Conservation (phyloP, 2,797 vertebrate genomes). For the Miichthys miiuy region DNA sequence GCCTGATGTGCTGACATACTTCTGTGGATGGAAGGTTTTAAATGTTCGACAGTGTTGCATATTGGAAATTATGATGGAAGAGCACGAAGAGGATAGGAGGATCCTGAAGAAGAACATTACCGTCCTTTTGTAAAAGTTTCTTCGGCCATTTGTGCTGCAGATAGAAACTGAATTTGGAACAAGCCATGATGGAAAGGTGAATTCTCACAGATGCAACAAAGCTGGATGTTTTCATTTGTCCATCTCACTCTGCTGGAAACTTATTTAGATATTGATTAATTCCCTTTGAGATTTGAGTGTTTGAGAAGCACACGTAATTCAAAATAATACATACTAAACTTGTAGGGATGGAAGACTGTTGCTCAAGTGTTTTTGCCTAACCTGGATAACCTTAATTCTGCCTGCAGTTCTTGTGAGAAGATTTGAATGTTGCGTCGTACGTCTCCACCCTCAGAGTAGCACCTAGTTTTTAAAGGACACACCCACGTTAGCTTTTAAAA, state of each 20-base stretch:
- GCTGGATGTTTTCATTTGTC: neutral
- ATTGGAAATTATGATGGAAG: neutral
- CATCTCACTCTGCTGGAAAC: neutral
- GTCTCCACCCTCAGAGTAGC: neutral
- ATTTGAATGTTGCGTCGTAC: constrained; percentile 9
- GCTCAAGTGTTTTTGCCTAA: neutral
- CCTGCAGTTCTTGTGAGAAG: constrained; percentile 27
- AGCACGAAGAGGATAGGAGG: neutral
- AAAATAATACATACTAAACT: neutral
- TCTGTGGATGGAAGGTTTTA: neutral
- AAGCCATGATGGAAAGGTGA: constrained; percentile 33
- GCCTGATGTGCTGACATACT: neutral
- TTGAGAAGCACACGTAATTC: neutral
- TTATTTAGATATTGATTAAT: constrained; percentile 7
- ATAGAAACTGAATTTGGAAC: constrained; percentile 26
- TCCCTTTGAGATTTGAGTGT: neutral
- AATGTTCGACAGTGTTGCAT: neutral
- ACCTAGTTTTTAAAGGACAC: constrained; percentile 12
- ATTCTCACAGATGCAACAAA: constrained; percentile 15
- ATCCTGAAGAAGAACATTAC: neutral
- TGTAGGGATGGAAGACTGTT: constrained; percentile 1
- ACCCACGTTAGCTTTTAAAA: neutral
- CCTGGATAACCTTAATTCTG: constrained; percentile 5
- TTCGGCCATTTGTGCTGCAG: constrained; percentile 1
- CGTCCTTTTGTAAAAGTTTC: constrained; percentile 16